Percentiles rank a stretch among this genome's conserved stretches.
Conservation (phyloP, 2,113 vertebrate species). For the Lepidothrix coronata region DNA sequence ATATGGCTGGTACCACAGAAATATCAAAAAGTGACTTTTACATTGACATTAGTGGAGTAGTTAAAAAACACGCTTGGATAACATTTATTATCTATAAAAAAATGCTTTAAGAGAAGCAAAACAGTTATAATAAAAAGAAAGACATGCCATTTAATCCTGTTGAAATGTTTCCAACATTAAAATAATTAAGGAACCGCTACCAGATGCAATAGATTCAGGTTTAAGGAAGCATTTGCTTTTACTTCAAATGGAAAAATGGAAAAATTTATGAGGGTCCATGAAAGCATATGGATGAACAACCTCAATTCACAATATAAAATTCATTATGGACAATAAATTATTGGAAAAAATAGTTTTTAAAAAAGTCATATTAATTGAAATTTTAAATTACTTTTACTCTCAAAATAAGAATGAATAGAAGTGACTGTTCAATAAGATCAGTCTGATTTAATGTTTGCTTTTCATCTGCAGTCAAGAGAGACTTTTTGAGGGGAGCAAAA, state of each 20-base stretch:
- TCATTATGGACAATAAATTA: background rate
- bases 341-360: background rate
- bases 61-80: background rate
- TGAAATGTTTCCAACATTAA: background rate
- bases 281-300: background rate
- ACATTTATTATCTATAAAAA: background rate
- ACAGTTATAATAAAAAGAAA: background rate
- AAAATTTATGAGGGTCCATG: background rate
- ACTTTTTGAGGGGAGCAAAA: background rate
- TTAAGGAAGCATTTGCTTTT: background rate
- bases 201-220: background rate
- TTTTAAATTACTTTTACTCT: background rate
- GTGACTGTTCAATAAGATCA: background rate
- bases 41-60: background rate
- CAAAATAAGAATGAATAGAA: background rate
- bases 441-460: background rate
- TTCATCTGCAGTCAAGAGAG: background rate
- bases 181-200: background rate
- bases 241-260: background rate
- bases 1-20: background rate
- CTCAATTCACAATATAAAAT: background rate
- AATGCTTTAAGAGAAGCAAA: background rate
- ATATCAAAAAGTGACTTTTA: conserved; percentile 27
- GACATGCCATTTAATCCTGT: background rate
- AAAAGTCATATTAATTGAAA: background rate